These are phyloP conservation scores for Fragum sueziense DNA, from an alignment of 2,888 invertebrate species.

Conservation along the genomic window DNA sequence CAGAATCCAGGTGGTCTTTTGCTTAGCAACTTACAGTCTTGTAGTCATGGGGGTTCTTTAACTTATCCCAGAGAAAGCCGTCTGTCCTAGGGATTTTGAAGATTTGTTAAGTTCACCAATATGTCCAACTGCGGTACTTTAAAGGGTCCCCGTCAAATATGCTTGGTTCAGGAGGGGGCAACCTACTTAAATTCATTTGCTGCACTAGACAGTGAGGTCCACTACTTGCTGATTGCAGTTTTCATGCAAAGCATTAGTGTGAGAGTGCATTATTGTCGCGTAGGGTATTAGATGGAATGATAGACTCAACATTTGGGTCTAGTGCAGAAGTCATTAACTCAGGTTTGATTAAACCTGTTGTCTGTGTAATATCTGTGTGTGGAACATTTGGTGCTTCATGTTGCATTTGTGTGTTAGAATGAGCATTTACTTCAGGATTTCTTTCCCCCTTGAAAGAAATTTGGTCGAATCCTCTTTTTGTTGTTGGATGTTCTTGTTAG, in stretches of 20 bases:
- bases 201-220: conserved; percentile 18
- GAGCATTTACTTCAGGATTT: not conserved
- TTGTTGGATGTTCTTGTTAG: no score
- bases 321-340: not conserved
- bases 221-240: not conserved
- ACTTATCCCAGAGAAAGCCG: no score
- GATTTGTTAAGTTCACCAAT: no score
- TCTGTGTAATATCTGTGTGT: not conserved
- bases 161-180: conserved; percentile 46
- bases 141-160: conserved; percentile 42
- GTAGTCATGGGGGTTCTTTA: no score
- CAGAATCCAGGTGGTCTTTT: no score
- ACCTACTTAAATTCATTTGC: conserved; percentile 34
- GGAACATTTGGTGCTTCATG: not conserved
- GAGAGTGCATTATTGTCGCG: not conserved
- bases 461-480: no score
- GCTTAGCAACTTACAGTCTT: no score
- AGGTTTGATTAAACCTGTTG: not conserved
- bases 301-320: not conserved
- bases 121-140: conserved; percentile 26
- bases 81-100: no score
- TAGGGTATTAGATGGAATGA: not conserved
- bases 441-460: no score
- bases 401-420: not conserved
- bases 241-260: not conserved